Base-by-base conservation (phyloP, 2,888 invertebrate genomes). In the Apamea crenata region DNA sequence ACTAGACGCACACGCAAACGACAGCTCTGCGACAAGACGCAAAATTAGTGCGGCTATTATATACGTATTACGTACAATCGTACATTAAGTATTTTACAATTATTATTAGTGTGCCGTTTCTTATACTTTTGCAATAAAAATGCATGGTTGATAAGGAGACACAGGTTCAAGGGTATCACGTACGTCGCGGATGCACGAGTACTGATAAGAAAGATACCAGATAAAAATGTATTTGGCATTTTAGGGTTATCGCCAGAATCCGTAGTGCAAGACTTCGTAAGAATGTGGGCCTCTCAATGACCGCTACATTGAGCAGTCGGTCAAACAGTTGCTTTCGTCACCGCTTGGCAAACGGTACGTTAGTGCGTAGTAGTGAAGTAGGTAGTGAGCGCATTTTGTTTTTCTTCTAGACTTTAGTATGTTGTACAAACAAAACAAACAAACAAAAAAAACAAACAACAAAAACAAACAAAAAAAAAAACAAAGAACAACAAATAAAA, bases 171-270 rank as follows among this genome's bases (percentile, higher is more conserved):
- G 50, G 44, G 67, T 74, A 53, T 72, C 84, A 77, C 81, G 78
- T 32, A 25, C 2, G 21, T 53, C 50, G 50, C 29, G 84, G 53
- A 67, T 77, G 77, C 77, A 77, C 56, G 67, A 53, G 56, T 40
- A 0, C 6, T 56, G 81, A 84, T 84, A 83, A 77, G 32, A 47
- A 14, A 50, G n/a, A n/a, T 25, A 61, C 82, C 47, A 61, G 69
- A 74, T 81, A 76, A 25, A 69, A 50, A 73, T 65, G 36, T 44
- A 74, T 74, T 81, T 61, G 72, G 66, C 74, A 70, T 71, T 81
- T 74, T 61, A 67, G 63, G 84, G 81, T 84, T 84, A 84, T 84
- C 81, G 29, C 70, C 44, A 63, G 50, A 75, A 83, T 80, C 50
- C 75, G 47, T 71, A 53, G 69, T 82, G 68, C 47, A 74, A 73